Evolutionary conservation across 2,113 vertebrate species (phyloP).

Genomic region (Antechinus stuartii): DNA sequence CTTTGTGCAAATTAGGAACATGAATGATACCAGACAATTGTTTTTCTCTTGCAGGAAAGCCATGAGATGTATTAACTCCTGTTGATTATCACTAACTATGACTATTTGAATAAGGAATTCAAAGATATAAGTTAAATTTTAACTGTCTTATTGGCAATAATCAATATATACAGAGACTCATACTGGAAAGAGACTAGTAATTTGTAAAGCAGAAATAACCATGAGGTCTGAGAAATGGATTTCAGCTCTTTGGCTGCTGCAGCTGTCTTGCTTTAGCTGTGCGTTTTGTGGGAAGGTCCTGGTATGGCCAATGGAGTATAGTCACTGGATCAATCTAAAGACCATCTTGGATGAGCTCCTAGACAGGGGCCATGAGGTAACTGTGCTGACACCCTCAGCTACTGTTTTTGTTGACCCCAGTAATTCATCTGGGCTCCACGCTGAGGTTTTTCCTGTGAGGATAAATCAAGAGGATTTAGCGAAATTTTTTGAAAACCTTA

Average conservation of each 20-base stretch:
- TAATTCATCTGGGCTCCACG: conserved; percentile 17
- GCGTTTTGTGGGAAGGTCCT: background rate
- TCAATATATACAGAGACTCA: background rate
- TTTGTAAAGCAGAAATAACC: background rate
- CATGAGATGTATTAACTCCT: background rate
- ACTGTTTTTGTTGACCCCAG: background rate
- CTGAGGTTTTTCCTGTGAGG: conserved; percentile 12
- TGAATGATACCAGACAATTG: background rate
- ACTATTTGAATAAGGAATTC: background rate
- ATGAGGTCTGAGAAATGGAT: background rate
- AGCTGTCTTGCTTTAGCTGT: background rate
- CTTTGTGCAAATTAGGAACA: background rate
- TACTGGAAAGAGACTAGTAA: background rate
- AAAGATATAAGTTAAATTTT: background rate
- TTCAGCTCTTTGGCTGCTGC: background rate
- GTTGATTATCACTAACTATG: background rate
- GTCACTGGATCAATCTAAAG: background rate
- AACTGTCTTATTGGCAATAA: background rate
- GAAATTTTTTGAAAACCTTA: rapidly evolving
- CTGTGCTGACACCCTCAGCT: background rate
- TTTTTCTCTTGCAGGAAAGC: background rate
- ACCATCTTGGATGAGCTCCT: background rate
- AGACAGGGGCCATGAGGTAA: background rate
- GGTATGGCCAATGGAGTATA: background rate
- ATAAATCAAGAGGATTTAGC: conserved; percentile 72